Base-by-base conservation (phyloP, 2,797 vertebrate species). In the Neosalanx taihuensis region DNA sequence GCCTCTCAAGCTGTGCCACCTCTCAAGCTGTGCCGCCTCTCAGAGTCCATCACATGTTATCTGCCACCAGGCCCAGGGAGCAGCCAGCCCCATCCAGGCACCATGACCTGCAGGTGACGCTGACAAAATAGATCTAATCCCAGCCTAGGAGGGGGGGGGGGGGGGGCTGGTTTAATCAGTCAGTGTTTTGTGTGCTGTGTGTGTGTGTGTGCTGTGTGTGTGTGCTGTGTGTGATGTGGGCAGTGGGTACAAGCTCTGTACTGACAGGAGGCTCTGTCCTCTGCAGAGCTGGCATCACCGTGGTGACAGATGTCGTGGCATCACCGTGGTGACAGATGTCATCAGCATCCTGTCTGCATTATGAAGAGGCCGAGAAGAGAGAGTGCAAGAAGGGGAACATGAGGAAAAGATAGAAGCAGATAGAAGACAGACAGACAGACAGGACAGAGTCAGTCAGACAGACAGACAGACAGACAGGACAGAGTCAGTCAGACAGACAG, bases 21-120 rank as follows among this genome's bases (percentile, higher is more conserved):
- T n/a, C n/a, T n/a, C n/a, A n/a, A n/a, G 23, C 23, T 26, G 23
- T 26, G 23, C 23, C 23, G 1, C 23, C 23, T 26, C 87, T 89
- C 90, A 86, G 78, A 83, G 83, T 64, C 13, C 78, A 88, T 91
- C 85, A 86, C 56, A 80, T 84, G 88, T 84, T 83, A 30, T 89
- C 79, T 81, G 84, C 79, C 85, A 72, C 75, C 88, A 83, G 23
- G 23, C 23, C 23, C 1, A 1, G 23, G 23, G 23, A 26, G 23
- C 23, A 26, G 23, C 23, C 67, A 67, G 33, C 7, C 71, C 58
- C 62, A 26, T 1, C 4, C 53, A 64, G 15, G 12, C 18, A 2
- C 23, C 23, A 64, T n/a, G 63, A 64, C n/a, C 15, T 41, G n/a
- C 41, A 6, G 63, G 4, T n/a, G 6, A 37, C 10, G 33, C 7